These are phyloP conservation scores for Tribolium freemani DNA, from an alignment of 2,888 invertebrate genomes.

Conservation along the genomic window DNA sequence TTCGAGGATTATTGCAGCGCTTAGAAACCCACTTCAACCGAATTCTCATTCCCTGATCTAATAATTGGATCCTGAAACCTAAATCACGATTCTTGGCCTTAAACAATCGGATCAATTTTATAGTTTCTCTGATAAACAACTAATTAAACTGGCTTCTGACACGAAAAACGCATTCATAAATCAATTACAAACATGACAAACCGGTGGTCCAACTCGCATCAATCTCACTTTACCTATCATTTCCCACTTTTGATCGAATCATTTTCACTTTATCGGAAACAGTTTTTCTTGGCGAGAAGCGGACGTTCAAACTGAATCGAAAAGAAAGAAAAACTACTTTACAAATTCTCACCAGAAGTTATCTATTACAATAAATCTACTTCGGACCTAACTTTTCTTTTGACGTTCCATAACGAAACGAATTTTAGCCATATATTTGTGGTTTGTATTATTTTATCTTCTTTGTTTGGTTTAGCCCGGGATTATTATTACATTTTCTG, in stretches of 20 bases:
- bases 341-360: constrained; percentile 18
- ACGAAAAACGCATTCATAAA: constrained; percentile 33
- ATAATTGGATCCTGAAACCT: constrained; percentile 29
- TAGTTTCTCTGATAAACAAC: background rate
- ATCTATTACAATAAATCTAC: constrained; percentile 12
- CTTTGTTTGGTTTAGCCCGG: no score
- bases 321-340: constrained; percentile 11
- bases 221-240: constrained; percentile 10
- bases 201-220: constrained; percentile 11
- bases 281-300: constrained; percentile 3
- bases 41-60: constrained; percentile 28
- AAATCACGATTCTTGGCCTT: constrained; percentile 21
- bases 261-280: constrained; percentile 23
- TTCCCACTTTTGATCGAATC: constrained; percentile 20
- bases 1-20: constrained; percentile 35
- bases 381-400: constrained; percentile 13
- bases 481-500: no score
- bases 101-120: background rate
- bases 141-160: constrained; percentile 2
- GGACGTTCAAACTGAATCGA: constrained; percentile 3
- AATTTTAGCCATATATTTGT: background rate
- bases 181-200: constrained; percentile 25
- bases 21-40: constrained; percentile 23
- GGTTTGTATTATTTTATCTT: no score
- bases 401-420: background rate